These are phyloP conservation scores for Cichlasoma orientale DNA, from an alignment of 2,797 vertebrate species.

Conservation along the genomic window DNA sequence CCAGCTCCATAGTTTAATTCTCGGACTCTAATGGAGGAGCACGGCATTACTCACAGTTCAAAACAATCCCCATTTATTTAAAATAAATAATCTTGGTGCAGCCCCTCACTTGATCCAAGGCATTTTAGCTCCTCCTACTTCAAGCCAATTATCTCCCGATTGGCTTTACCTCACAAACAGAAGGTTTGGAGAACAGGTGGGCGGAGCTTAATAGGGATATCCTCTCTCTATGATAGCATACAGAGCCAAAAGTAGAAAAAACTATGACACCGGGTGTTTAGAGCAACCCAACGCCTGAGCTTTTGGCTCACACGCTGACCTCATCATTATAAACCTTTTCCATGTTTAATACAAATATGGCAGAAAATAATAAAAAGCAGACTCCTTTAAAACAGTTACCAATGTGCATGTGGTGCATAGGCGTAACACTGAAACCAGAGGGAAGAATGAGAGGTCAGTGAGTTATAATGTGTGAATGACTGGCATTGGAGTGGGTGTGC, in stretches of 20 bases:
- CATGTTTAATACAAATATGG: background rate
- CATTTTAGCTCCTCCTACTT: background rate
- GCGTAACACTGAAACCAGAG: background rate
- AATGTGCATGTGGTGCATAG: background rate
- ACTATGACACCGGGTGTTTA: background rate
- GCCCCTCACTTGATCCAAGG: background rate
- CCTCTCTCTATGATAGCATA: background rate
- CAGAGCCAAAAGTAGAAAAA: background rate
- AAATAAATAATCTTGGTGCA: background rate
- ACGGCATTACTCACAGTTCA: background rate
- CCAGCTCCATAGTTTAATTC: background rate
- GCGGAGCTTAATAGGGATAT: background rate
- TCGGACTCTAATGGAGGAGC: background rate
- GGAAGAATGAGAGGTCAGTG: conserved; percentile 11
- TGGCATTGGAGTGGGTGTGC: conserved; percentile 29
- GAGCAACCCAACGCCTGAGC: background rate
- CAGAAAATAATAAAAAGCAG: background rate
- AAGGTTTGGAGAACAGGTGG: background rate
- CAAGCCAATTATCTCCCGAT: background rate
- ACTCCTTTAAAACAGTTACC: background rate
- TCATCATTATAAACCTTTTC: background rate
- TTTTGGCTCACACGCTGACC: background rate
- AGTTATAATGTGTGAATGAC: conserved; percentile 30
- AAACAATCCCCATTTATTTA: background rate
- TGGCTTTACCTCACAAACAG: background rate